Evolutionary conservation across 1,140 invertebrate species (phyloP).

Genomic region (Nautilus pompilius): DNA sequence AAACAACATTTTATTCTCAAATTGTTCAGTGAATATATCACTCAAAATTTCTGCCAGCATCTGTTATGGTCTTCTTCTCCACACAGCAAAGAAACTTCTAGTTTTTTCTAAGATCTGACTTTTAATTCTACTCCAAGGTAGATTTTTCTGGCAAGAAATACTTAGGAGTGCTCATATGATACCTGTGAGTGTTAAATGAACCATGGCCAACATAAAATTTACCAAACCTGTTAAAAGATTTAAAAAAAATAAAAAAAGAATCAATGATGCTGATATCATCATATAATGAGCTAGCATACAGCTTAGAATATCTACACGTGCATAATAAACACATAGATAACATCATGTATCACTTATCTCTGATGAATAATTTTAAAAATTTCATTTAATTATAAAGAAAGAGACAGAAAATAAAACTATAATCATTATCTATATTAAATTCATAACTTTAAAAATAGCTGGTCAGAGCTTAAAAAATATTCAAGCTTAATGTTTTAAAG

Average conservation of each 20-base stretch:
- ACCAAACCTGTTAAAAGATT: constrained; percentile 56
- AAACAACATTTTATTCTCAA: too few species aligned
- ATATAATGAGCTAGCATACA: not conserved
- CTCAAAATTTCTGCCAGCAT: too few species aligned
- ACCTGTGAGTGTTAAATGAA: constrained; percentile 36
- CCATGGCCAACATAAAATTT: constrained; percentile 39
- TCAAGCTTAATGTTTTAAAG: not conserved
- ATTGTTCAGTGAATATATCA: too few species aligned
- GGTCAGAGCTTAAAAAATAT: not conserved
- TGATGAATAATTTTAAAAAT: not conserved
- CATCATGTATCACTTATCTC: not conserved
- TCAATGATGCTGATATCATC: not conserved
- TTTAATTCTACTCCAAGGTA: not conserved
- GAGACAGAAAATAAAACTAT: not conserved
- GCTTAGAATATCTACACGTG: not conserved
- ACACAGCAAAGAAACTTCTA: too few species aligned
- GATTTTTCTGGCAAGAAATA: constrained; percentile 43
- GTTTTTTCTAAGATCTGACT: too few species aligned
- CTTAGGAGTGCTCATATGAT: constrained; percentile 55
- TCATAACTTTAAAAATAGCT: not conserved
- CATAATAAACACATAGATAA: not conserved
- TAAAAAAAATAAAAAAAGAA: constrained; percentile 20
- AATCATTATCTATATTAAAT: not conserved
- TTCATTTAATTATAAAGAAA: not conserved
- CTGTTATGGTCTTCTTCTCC: too few species aligned